These are phyloP conservation scores for Spilosoma lubricipeda DNA, from an alignment of 2,888 invertebrate species.

Conservation along the genomic window DNA sequence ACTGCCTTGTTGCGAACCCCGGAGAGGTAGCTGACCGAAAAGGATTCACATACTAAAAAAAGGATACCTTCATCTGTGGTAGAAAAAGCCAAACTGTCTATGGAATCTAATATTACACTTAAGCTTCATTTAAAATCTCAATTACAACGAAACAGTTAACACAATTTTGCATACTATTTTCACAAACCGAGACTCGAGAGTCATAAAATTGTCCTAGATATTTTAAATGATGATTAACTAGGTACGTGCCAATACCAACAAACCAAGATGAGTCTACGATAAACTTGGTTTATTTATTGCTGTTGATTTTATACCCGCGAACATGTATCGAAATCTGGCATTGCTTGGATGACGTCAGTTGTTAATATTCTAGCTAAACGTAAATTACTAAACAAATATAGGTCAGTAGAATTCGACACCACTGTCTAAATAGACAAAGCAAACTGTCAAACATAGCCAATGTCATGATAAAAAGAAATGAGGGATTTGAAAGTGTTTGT, in stretches of 20 bases:
- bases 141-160: not conserved
- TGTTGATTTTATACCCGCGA: constrained; percentile 13
- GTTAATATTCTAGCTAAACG: constrained; percentile 14
- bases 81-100: not conserved
- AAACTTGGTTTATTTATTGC: constrained; percentile 10
- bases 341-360: constrained; percentile 15
- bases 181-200: not conserved
- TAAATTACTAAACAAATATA: constrained; percentile 46
- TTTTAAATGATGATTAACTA: constrained; percentile 2
- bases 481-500: constrained; percentile 19
- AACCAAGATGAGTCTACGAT: constrained; percentile 6
- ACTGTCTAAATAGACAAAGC: constrained; percentile 48
- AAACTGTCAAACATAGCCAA: constrained; percentile 53
- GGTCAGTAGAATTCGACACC: constrained; percentile 54
- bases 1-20: too few species aligned
- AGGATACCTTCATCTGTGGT: too few species aligned
- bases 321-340: constrained; percentile 8
- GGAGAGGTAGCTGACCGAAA: too few species aligned
- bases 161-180: not conserved
- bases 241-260: constrained; percentile 13
- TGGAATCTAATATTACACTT: not conserved
- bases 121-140: not conserved
- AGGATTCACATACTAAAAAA: too few species aligned
- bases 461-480: constrained; percentile 52
- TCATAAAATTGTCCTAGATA: not conserved